Evolutionary conservation across 2,888 invertebrate species (phyloP), one percentile per base, ranked within the genome.

Genomic region (Camponotus fellah): DNA sequence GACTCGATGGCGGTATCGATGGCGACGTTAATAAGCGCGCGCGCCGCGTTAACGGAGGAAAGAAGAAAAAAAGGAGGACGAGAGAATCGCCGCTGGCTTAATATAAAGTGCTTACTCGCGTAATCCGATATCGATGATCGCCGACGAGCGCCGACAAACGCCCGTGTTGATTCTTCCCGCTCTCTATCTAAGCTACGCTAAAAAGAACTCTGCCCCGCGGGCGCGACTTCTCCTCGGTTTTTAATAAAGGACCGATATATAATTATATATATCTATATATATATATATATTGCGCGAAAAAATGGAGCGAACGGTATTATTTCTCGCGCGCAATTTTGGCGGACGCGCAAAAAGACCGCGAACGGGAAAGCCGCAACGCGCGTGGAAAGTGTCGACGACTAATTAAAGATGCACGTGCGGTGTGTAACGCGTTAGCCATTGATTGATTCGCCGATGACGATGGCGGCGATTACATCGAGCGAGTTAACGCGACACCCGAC

Each of bases 111-210:
- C 92, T 90, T 89, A 86, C 84, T 85, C 91, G 89, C 89, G 92
- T 93, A 93, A 93, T 91, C 92, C 91, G 91, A 90, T 91, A 92
- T 92, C 91, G 92, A 92, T 91, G 90, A 92, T 91, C 90, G 88
- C 60, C 84, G 68, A 49, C 40, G 77, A 64, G 58, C 84, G 84
- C 69, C 84, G 68, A 49, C 40, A 80, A 64, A 62, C 84, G 84
- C 71, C 84, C 65, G 77, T 87, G 89, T 88, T 89, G 88, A 88
- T 86, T 90, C 91, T 90, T 86, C 86, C 85, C 72, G 84, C 74
- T 58, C 71, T 77, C 56, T 58, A 34, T 53, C 9, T 12, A 37
- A 46, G 85, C 80, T 85, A 86, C 83, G 85, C 85, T 84, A 62
- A 82, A 82, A 86, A 89, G 84, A 92, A 88, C 82, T 87, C 76